A percentile compares a stretch with the other conserved stretches of the same genome.
Conservation (phyloP, 2,797 vertebrate genomes). For the Hybognathus amarus region DNA sequence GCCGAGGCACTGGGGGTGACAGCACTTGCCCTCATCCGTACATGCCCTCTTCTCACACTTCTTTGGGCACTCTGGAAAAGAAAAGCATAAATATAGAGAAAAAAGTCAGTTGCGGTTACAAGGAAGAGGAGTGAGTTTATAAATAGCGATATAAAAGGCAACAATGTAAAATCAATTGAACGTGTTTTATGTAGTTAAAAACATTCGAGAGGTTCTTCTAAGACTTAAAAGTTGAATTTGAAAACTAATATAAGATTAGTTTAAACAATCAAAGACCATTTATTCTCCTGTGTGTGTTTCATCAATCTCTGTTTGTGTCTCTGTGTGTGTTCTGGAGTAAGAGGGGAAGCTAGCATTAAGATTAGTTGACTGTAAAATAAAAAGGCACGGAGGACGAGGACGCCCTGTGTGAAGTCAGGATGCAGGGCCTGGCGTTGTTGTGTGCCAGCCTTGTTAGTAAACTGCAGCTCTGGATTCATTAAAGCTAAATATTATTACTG, state of each 20-base stretch:
- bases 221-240: slow-evolving; percentile 30
- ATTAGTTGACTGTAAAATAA: slow-evolving; percentile 50
- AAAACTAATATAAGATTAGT: slow-evolving; percentile 23
- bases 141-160: not conserved
- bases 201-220: not conserved
- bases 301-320: not conserved
- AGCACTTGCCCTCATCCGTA: slow-evolving; percentile 87
- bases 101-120: slow-evolving; percentile 36
- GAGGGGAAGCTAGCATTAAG: slow-evolving; percentile 31
- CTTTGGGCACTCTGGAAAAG: slow-evolving; percentile 86
- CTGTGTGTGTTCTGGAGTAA: slow-evolving; percentile 37
- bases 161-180: not conserved
- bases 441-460: slow-evolving; percentile 62
- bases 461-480: slow-evolving; percentile 62
- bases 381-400: slow-evolving; percentile 30
- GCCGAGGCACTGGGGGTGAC: slow-evolving; percentile 94
- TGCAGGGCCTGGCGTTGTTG: slow-evolving; percentile 26
- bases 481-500: slow-evolving; percentile 68
- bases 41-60: slow-evolving; percentile 87
- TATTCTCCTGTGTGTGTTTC: slow-evolving; percentile 6
- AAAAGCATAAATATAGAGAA: slow-evolving; percentile 6
- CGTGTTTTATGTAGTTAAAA: not conserved
- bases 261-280: slow-evolving; percentile 5
- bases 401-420: slow-evolving; percentile 24
- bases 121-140: not conserved